Percentiles rank a stretch among this genome's conserved stretches.
Conservation (phyloP, 1,140 invertebrate genomes). For the Pogonognathellus flavescens region DNA sequence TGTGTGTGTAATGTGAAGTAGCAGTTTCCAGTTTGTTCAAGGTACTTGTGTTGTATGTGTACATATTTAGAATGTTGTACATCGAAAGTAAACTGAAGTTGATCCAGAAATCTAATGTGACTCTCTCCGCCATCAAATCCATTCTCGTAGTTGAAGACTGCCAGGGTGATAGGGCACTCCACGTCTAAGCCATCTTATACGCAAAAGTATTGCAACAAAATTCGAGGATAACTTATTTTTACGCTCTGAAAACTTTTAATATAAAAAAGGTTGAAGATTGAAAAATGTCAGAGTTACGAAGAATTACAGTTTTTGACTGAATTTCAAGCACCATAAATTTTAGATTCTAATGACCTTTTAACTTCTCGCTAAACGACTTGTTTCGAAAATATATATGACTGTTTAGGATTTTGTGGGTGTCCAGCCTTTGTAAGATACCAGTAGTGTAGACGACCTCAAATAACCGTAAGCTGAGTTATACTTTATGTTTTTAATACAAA, state of each 20-base stretch:
- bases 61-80: background rate
- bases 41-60: too few relatives aligned
- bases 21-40: too few relatives aligned
- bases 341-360: background rate
- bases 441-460: too few relatives aligned
- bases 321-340: slow-evolving; percentile 45
- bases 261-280: slow-evolving; percentile 11
- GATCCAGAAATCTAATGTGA: slow-evolving; percentile 1
- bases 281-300: background rate
- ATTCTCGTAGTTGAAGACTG: too few relatives aligned
- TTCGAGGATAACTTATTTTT: background rate
- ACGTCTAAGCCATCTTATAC: background rate
- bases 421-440: too few relatives aligned
- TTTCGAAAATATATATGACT: too few relatives aligned
- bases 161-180: too few relatives aligned
- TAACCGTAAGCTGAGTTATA: too few relatives aligned
- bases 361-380: too few relatives aligned
- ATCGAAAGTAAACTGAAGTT: background rate
- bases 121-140: background rate
- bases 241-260: slow-evolving; percentile 2
- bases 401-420: too few relatives aligned
- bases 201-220: background rate
- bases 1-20: too few relatives aligned
- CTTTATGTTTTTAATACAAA: too few relatives aligned
- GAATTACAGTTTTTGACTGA: slow-evolving; percentile 40